Conservation (phyloP, 2,797 vertebrate genomes). For the Bovichtus variegatus region DNA sequence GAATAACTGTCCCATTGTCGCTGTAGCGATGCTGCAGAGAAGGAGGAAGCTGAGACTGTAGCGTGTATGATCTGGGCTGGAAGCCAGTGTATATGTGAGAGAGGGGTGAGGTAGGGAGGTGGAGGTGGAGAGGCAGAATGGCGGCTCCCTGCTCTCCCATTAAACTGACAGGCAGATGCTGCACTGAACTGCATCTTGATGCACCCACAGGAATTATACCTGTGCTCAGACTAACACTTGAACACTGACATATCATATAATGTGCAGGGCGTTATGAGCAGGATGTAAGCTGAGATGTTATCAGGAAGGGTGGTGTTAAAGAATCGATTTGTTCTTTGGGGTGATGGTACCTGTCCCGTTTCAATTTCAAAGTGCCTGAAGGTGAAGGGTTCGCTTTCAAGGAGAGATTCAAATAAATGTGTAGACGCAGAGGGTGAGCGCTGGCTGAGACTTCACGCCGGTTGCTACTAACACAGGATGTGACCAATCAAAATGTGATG, state of each 20-base stretch:
- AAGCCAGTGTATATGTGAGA: slow-evolving; percentile 48
- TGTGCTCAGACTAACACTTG: neutral
- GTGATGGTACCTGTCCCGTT: slow-evolving; percentile 25
- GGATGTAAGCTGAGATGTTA: slow-evolving; percentile 3
- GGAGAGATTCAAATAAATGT: slow-evolving; percentile 23
- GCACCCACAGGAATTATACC: slow-evolving; percentile 31
- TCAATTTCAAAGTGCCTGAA: slow-evolving; percentile 38
- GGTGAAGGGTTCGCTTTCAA: slow-evolving; percentile 43
- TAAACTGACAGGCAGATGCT: slow-evolving; percentile 54
- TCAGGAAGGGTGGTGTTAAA: neutral
- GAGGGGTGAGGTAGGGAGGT: slow-evolving; percentile 20
- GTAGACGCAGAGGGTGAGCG: slow-evolving; percentile 12
- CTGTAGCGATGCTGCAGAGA: slow-evolving; percentile 53
- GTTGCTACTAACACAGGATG: neutral
- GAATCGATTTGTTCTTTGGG: slow-evolving; percentile 6
- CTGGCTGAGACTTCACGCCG: neutral
- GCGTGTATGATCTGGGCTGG: slow-evolving; percentile 52
- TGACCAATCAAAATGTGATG: slow-evolving; percentile 5
- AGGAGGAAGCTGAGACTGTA: slow-evolving; percentile 27
- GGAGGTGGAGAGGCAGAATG: slow-evolving; percentile 35
- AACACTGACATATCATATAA: neutral
- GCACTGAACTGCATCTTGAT: slow-evolving; percentile 50
- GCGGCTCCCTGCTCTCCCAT: slow-evolving; percentile 53
- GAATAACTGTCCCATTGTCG: slow-evolving; percentile 37
- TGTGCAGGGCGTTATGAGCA: neutral